Evolutionary conservation across 2,888 invertebrate species (phyloP).

Genomic region (Rhingia campestris): DNA sequence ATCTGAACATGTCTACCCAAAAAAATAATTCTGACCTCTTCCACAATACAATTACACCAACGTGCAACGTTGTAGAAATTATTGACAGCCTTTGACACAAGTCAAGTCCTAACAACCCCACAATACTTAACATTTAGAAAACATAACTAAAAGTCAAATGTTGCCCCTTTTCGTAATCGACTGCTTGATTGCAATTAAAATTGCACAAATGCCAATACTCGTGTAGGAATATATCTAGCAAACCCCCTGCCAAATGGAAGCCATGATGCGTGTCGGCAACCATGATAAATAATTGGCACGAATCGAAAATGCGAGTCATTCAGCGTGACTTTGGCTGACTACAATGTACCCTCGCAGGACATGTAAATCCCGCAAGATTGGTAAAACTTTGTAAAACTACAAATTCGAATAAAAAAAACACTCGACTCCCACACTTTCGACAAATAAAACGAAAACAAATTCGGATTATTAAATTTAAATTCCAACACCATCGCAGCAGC

Average conservation of each 20-base stretch:
- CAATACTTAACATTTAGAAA: too few relatives aligned
- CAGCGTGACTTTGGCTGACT: conserved; percentile 1
- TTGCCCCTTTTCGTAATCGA: not conserved
- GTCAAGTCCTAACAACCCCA: too few relatives aligned
- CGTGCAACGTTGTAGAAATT: too few relatives aligned
- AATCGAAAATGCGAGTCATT: conserved; percentile 13
- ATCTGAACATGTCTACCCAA: too few relatives aligned
- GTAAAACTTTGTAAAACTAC: conserved; percentile 1
- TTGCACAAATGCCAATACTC: not conserved
- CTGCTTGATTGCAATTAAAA: not conserved
- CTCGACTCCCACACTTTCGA: not conserved
- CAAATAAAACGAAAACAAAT: conserved; percentile 5
- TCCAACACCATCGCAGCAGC: conserved; percentile 13
- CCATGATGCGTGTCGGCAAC: not conserved
- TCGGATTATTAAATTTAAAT: not conserved
- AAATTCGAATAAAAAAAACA: not conserved
- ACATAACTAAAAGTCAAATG: too few relatives aligned
- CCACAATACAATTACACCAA: too few relatives aligned
- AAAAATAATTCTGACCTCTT: too few relatives aligned
- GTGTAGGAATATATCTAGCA: not conserved
- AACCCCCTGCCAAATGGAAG: not conserved
- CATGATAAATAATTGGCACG: conserved; percentile 6
- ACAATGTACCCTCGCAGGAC: not conserved
- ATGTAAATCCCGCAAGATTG: conserved; percentile 14
- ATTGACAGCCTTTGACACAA: too few relatives aligned